Evolutionary conservation across 2,797 vertebrate genomes (phyloP).

Genomic region (Zonotrichia albicollis): DNA sequence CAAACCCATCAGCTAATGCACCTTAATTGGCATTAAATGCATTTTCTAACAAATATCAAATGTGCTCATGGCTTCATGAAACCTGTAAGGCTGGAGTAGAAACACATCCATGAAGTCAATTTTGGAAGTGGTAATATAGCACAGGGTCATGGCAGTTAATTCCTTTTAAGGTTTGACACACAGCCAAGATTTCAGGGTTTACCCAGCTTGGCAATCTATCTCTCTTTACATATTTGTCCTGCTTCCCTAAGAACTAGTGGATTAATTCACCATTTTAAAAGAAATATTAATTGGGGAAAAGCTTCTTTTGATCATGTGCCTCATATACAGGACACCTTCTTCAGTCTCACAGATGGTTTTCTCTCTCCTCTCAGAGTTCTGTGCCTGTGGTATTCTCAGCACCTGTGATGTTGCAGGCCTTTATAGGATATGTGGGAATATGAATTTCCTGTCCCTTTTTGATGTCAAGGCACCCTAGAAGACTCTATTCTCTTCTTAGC

Average conservation of each 20-base stretch:
- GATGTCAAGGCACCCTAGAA: neutral
- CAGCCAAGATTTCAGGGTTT: constrained; percentile 40
- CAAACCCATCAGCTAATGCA: neutral
- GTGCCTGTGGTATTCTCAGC: neutral
- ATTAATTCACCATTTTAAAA: neutral
- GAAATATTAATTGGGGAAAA: neutral
- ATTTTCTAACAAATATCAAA: neutral
- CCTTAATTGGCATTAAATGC: neutral
- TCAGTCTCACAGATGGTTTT: neutral
- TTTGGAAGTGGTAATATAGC: constrained; percentile 22
- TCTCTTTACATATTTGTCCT: constrained; percentile 12
- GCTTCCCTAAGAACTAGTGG: neutral
- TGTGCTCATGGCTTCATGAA: neutral
- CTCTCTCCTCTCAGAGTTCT: neutral
- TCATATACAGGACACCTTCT: neutral
- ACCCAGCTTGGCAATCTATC: neutral
- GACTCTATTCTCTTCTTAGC: neutral
- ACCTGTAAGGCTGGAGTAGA: neutral
- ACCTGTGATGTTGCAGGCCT: neutral
- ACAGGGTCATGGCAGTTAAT: neutral
- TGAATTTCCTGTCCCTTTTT: neutral
- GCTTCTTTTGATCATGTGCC: neutral
- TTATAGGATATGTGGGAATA: neutral
- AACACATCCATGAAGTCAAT: neutral
- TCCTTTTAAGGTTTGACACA: constrained; percentile 34